Base-by-base conservation (phyloP, 2,113 vertebrate genomes). In the Neogale vison region DNA sequence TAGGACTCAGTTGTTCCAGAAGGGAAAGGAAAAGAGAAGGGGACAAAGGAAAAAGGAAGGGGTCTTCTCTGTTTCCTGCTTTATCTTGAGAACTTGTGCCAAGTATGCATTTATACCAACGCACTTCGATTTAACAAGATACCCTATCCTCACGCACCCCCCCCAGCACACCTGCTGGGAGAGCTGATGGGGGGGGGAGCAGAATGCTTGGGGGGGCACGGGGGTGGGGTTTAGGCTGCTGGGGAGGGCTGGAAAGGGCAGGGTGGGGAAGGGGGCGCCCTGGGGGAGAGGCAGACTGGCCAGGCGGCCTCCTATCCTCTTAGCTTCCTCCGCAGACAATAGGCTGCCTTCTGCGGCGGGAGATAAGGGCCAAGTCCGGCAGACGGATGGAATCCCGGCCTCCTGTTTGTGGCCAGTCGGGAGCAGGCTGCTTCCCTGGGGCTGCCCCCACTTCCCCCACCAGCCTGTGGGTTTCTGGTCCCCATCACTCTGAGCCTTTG, bases 401-500 rank as follows among this genome's bases (percentile, higher is more conserved):
- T 36, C 15, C 1, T 1, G n/a, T 36, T 15, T 7, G 11, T n/a
- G 21, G 9, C 23, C 42, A 47, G 59, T 4, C 0, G 8, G 61
- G 17, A 36, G 55, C 36, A 61, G 4, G 3, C n/a, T 6, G n/a
- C 80, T 65, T 36, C 52, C 45, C 24, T 0, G 1, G 36, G 34
- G 31, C 26, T 5, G 12, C n/a, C 24, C 10, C 2, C 34, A 10
- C 0, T 4, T 34, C 74, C 7, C 61, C 36, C 14, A 0, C 0
- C 3, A n/a, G 83, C 57, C 36, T 61, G 20, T 2, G 24, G 45
- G 85, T 24, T 59, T 55, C 59, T 7, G 39, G 18, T 4, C 74
- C 7, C 26, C 1, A 0, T 47, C n/a, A 4, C 69, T 18, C 74
- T 8, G 26, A 0, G 1, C 45, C 12, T n/a, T n/a, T 3, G 0